Evolutionary conservation across 2,113 vertebrate genomes (phyloP).

Genomic region (Dasyornis broadbenti): DNA sequence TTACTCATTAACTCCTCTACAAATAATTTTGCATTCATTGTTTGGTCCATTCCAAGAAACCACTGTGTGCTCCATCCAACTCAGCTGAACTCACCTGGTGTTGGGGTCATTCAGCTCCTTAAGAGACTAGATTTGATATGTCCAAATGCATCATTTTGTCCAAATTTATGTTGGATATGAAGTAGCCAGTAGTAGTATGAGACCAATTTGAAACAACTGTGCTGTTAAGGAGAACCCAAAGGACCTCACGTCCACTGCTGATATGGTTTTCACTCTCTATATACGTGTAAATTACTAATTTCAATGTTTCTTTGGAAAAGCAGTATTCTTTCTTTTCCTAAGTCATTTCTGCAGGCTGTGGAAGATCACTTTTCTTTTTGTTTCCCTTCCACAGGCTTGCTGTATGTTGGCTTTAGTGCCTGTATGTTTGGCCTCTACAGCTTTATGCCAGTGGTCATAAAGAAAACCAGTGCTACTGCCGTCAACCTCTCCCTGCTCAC

Average conservation of each 20-base stretch:
- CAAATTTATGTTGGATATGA: background rate
- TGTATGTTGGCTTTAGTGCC: constrained; percentile 89
- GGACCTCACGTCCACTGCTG: background rate
- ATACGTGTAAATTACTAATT: background rate
- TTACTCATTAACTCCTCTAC: background rate
- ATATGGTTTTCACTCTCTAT: background rate
- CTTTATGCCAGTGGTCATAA: constrained; percentile 94
- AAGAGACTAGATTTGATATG: background rate
- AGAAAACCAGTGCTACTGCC: constrained; percentile 88
- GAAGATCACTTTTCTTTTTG: background rate
- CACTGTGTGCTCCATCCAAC: background rate
- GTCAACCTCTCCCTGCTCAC: constrained; percentile 93
- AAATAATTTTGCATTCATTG: background rate
- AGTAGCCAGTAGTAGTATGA: background rate
- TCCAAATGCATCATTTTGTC: background rate
- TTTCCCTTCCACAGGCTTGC: constrained; percentile 76
- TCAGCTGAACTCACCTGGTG: background rate
- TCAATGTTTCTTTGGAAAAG: background rate
- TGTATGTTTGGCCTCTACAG: constrained; percentile 97
- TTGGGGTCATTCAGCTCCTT: background rate
- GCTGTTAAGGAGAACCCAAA: background rate
- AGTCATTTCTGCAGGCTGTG: background rate
- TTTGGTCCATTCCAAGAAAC: background rate
- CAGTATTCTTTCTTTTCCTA: background rate
- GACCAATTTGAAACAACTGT: background rate